These are phyloP conservation scores for Tethya wilhelma DNA, from an alignment of 37 sponge, comb jelly and placozoan genomes.

Conservation along the genomic window DNA sequence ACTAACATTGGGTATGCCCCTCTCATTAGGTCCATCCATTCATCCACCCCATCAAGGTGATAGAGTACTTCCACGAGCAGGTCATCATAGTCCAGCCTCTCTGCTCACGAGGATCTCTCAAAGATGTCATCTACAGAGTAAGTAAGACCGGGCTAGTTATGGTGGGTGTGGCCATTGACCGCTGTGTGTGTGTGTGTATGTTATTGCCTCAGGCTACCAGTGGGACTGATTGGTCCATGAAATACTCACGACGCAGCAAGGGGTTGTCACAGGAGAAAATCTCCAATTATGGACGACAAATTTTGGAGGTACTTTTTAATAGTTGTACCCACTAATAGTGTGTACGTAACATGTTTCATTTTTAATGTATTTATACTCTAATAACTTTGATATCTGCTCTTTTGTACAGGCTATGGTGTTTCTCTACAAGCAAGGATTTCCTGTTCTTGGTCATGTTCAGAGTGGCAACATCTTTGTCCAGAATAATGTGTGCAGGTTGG, in stretches of 20 bases:
- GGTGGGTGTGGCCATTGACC: not conserved
- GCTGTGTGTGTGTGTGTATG: not conserved
- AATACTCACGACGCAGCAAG: constrained; percentile 49
- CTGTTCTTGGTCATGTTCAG: constrained; percentile 60
- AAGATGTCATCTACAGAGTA: constrained; percentile 77
- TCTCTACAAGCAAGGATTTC: constrained; percentile 56
- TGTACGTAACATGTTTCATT: no score
- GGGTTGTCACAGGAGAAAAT: constrained; percentile 20
- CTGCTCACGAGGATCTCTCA: constrained; percentile 50
- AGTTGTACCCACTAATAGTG: not conserved
- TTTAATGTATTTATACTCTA: no score
- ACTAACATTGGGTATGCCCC: not conserved
- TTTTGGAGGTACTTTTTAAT: constrained; percentile 77
- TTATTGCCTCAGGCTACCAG: not conserved
- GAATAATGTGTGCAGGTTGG: constrained; percentile 32
- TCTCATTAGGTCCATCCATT: constrained; percentile 38
- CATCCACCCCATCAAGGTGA: constrained; percentile 29
- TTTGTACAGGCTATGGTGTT: constrained; percentile 31
- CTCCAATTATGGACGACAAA: constrained; percentile 60
- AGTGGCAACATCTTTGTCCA: constrained; percentile 69
- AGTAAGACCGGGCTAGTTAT: no score
- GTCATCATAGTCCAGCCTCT: constrained; percentile 53
- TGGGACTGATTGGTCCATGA: constrained; percentile 41
- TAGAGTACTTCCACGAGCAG: constrained; percentile 47
- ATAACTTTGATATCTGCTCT: no score